Conservation (phyloP, 2,113 vertebrate genomes). For the Poeciliopsis occidentalis region DNA sequence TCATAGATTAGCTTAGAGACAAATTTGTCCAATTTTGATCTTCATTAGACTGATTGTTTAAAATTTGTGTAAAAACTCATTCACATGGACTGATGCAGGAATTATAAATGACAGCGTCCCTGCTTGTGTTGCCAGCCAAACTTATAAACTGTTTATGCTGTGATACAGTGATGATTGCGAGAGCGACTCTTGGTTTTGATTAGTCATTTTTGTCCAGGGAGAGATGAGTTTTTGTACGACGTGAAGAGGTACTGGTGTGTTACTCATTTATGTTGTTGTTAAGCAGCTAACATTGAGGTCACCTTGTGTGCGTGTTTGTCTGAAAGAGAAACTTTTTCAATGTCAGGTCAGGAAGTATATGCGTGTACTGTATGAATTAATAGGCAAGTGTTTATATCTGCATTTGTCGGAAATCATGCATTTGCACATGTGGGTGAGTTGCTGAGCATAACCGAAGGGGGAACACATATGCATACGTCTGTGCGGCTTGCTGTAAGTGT, state of each 20-base stretch:
- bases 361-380: background rate
- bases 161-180: slow-evolving; percentile 18
- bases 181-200: slow-evolving; percentile 26
- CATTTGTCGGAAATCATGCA: slow-evolving; percentile 31
- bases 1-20: background rate
- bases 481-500: too few species aligned
- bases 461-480: too few species aligned
- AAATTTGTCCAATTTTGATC: too few species aligned
- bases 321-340: slow-evolving; percentile 31
- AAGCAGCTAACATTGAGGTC: slow-evolving; percentile 58
- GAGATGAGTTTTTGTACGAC: slow-evolving; percentile 26
- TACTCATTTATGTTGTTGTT: slow-evolving; percentile 19
- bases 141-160: background rate
- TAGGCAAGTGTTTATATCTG: slow-evolving; percentile 4
- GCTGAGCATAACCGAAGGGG: slow-evolving; percentile 17
- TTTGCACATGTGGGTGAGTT: slow-evolving; percentile 40
- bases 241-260: slow-evolving; percentile 38
- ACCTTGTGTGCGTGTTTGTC: slow-evolving; percentile 32
- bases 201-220: slow-evolving; percentile 31
- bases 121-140: too few species aligned
- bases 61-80: too few species aligned
- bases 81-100: too few species aligned
- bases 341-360: slow-evolving; percentile 8
- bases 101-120: too few species aligned
- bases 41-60: too few species aligned